Percentiles rank a stretch among this genome's conserved stretches.
Evolutionary conservation across 1,140 invertebrate genomes (phyloP).

Genomic region (Aleiodes sp.): DNA sequence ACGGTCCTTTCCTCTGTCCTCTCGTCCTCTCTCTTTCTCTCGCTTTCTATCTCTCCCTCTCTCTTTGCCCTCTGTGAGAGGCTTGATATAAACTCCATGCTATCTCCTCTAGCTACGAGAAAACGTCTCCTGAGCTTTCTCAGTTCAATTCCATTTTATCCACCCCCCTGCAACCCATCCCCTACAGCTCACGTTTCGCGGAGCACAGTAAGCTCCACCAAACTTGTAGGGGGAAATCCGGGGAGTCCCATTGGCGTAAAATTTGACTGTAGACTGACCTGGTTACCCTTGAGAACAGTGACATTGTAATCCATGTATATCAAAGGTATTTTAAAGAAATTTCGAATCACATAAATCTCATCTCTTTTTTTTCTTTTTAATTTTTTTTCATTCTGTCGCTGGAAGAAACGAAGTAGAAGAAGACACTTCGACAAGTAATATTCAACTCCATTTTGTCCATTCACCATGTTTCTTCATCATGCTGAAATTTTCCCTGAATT

Average conservation of each 20-base stretch:
- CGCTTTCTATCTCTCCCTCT: slow-evolving; percentile 11
- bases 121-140: slow-evolving; percentile 37
- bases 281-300: slow-evolving; percentile 11
- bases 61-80: not conserved
- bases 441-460: too few species aligned
- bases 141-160: slow-evolving; percentile 38
- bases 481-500: too few species aligned
- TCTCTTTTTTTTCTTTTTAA: too few species aligned
- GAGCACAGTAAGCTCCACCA: slow-evolving; percentile 30
- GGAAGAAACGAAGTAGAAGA: too few species aligned
- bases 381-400: too few species aligned
- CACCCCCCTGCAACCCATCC: too few species aligned
- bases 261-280: slow-evolving; percentile 26
- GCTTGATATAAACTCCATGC: not conserved
- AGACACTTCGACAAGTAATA: too few species aligned
- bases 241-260: slow-evolving; percentile 24
- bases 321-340: not conserved
- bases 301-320: not conserved
- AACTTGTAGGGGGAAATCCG: slow-evolving; percentile 22
- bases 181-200: slow-evolving; percentile 33
- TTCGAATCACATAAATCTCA: not conserved
- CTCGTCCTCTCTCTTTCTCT: slow-evolving; percentile 7
- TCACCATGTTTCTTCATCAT: too few species aligned
- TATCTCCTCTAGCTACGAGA: not conserved
- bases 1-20: slow-evolving; percentile 22